Evolutionary conservation across 2,113 vertebrate species (phyloP).

Genomic region (Myotis brandtii): DNA sequence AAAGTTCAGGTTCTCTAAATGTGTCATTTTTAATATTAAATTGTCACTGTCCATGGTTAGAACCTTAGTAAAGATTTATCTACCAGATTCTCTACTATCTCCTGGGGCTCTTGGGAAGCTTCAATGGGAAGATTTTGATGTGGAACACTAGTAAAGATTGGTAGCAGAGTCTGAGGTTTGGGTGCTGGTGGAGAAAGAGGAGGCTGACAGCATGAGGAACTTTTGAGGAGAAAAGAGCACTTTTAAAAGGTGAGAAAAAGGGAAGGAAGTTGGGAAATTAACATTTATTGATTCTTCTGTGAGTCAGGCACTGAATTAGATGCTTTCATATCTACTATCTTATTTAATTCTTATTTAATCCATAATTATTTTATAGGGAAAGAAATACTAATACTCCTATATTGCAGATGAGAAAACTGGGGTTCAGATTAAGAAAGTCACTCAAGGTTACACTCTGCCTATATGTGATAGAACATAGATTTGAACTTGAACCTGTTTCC

Average conservation of each 20-base stretch:
- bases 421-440: not conserved
- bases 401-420: conserved; percentile 46
- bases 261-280: conserved; percentile 17
- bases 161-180: not conserved
- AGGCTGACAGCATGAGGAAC: not conserved
- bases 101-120: not conserved
- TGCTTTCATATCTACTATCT: conserved; percentile 14
- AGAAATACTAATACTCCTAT: conserved; percentile 37
- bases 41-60: conserved; percentile 48
- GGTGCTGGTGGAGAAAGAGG: not conserved
- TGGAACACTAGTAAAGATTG: conserved; percentile 15
- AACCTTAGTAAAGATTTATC: conserved; percentile 28
- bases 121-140: not conserved
- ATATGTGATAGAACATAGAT: not conserved
- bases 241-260: conserved; percentile 32
- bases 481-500: not conserved
- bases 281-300: conserved; percentile 45
- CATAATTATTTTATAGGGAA: not conserved
- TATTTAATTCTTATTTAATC: conserved; percentile 14
- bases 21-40: conserved; percentile 58
- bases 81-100: conserved; percentile 23
- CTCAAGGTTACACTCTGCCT: conserved; percentile 28
- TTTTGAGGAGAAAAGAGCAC: not conserved
- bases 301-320: conserved; percentile 44
- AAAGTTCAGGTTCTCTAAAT: conserved; percentile 41